Evolutionary conservation across 2,113 vertebrate genomes (phyloP).

Genomic region (Trogon melanurus): DNA sequence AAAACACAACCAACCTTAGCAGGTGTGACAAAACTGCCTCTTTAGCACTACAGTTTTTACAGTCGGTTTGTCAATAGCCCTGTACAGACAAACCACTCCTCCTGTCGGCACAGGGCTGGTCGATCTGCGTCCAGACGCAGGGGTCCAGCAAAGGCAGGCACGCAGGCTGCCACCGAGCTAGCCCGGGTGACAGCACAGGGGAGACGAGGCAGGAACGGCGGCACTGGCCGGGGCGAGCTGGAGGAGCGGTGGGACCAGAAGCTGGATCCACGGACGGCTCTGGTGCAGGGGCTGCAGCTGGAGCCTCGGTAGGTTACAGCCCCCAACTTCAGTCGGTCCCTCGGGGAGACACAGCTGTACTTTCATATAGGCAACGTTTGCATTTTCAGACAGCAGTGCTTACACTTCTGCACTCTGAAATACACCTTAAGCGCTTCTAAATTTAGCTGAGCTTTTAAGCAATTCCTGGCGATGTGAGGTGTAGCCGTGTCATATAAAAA

Average conservation of each 20-base stretch:
- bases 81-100: not conserved
- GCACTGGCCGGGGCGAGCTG: too few relatives aligned
- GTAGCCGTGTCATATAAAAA: not conserved
- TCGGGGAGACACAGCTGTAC: not conserved
- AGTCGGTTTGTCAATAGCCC: not conserved
- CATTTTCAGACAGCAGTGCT: not conserved
- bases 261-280: not conserved
- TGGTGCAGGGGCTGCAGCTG: not conserved
- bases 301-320: not conserved
- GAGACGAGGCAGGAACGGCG: not conserved
- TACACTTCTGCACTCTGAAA: not conserved
- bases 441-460: not conserved
- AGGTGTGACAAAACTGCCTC: not conserved
- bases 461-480: not conserved
- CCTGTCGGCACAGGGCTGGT: fast-evolving
- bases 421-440: not conserved
- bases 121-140: not conserved
- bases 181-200: not conserved
- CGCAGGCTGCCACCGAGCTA: fast-evolving
- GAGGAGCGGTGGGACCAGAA: too few relatives aligned
- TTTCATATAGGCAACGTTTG: not conserved
- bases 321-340: not conserved
- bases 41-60: not conserved
- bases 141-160: not conserved
- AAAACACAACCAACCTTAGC: too few relatives aligned